phyloP scores from a whole-genome alignment of 2,797 vertebrate species.

The Lycodopsis pacificus region DNA sequence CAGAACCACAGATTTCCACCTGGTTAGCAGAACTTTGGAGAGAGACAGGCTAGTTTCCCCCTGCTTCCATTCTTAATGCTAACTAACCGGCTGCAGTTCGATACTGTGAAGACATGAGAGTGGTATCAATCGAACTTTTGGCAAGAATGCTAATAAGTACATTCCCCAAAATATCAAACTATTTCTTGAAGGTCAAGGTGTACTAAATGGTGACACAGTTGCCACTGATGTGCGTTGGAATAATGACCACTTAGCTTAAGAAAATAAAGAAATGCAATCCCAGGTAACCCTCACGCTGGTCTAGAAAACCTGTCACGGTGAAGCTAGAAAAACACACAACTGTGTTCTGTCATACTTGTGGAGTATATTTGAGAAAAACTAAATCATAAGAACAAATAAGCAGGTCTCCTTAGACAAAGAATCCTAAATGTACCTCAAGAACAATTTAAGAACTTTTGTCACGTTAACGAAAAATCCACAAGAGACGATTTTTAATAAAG shows the following conservation, averaged over 20 bases:
- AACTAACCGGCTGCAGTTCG: no score
- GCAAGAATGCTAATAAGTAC: background rate
- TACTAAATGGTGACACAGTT: background rate
- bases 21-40: background rate
- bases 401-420: slow-evolving; percentile 4
- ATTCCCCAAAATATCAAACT: background rate
- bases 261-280: background rate
- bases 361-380: slow-evolving; percentile 11
- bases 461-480: slow-evolving; percentile 12
- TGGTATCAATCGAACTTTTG: background rate
- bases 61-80: no score
- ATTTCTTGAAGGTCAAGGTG: background rate
- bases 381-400: slow-evolving; percentile 2
- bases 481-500: slow-evolving; percentile 23
- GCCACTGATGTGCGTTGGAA: background rate
- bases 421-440: background rate
- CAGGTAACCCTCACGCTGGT: background rate
- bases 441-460: slow-evolving; percentile 10
- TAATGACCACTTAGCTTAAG: background rate
- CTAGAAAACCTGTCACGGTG: background rate
- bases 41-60: no score
- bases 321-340: background rate
- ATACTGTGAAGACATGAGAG: background rate
- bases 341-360: background rate
- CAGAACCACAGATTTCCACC: no score